phyloP scores from a whole-genome alignment of 2,797 vertebrate genomes.

The Oreochromis grahami region DNA sequence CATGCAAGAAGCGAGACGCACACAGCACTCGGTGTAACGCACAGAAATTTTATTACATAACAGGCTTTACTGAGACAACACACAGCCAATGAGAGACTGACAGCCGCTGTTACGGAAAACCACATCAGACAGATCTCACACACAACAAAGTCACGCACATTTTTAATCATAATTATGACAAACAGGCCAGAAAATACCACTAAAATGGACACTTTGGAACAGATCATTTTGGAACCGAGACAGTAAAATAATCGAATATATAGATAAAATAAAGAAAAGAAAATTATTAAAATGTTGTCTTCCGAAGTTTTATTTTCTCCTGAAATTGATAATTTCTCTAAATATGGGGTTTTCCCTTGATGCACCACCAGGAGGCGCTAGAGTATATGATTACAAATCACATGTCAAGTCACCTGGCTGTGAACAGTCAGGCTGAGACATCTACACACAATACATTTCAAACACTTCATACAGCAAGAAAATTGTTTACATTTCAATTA shows the following conservation, averaged over 20 bases:
- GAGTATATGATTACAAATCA: neutral
- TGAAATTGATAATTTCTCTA: neutral
- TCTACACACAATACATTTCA: constrained; percentile 41
- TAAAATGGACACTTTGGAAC: neutral
- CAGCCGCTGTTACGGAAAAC: constrained; percentile 22
- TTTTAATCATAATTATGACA: constrained; percentile 17
- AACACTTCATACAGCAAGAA: constrained; percentile 48
- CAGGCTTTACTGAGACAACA: constrained; percentile 55
- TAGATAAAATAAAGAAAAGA: neutral
- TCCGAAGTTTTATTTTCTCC: neutral
- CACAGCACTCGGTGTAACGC: constrained; percentile 19
- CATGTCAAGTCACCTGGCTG: neutral
- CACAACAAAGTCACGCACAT: constrained; percentile 31
- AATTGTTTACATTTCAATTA: neutral
- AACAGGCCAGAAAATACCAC: constrained; percentile 14
- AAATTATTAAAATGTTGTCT: neutral
- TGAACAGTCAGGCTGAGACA: constrained; percentile 13
- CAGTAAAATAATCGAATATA: neutral
- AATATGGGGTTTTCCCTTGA: neutral
- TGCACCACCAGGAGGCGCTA: constrained; percentile 43
- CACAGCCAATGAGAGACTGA: constrained; percentile 28
- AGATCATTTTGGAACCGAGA: neutral
- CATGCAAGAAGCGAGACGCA: neutral
- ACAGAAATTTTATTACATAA: constrained; percentile 72
- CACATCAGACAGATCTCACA: constrained; percentile 31